Conservation (phyloP, 2,797 vertebrate species). For the Neostethus bicornis region DNA sequence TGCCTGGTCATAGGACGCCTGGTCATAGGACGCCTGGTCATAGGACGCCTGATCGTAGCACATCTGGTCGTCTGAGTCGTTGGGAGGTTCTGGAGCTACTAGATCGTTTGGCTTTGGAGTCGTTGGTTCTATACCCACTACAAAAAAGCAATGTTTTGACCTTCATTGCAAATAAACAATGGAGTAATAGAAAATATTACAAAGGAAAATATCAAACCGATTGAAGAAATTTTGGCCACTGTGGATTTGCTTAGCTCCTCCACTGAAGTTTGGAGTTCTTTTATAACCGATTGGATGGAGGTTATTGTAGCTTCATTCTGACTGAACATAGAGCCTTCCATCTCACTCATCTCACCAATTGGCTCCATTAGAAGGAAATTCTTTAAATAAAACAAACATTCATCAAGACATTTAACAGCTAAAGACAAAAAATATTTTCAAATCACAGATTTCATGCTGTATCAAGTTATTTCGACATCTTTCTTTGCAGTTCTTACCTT, state of each 20-base stretch:
- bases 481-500: constrained; percentile 58
- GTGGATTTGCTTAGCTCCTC: constrained; percentile 68
- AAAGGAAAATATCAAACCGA: constrained; percentile 45
- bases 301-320: constrained; percentile 44
- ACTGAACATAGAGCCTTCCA: constrained; percentile 15
- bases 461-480: background rate
- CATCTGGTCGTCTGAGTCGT: constrained; percentile 10
- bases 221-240: constrained; percentile 58
- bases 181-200: background rate
- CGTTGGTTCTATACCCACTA: constrained; percentile 64
- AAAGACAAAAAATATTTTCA: background rate
- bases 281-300: constrained; percentile 58
- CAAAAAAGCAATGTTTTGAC: constrained; percentile 2
- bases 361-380: constrained; percentile 61
- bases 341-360: constrained; percentile 3
- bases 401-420: too few species aligned
- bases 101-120: constrained; percentile 13
- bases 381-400: constrained; percentile 46
- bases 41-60: too few species aligned
- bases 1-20: background rate
- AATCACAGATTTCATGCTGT: background rate
- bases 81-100: background rate
- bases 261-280: constrained; percentile 60
- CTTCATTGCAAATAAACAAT: background rate
- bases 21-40: too few species aligned